Conservation (phyloP, 92 coral and sea anemone genomes). For the Ricordea florida region DNA sequence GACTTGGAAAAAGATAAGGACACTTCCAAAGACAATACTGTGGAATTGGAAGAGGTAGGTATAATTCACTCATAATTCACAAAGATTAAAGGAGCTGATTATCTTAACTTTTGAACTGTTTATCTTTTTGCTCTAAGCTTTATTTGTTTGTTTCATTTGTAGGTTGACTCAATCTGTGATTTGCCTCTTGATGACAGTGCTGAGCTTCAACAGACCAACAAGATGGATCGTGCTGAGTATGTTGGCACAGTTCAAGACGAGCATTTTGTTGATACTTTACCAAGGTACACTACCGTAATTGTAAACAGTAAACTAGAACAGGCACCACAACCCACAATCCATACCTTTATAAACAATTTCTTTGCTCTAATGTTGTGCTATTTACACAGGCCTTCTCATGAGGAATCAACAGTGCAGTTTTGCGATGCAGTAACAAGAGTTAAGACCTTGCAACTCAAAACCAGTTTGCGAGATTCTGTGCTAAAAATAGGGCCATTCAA, state of each 20-base stretch:
- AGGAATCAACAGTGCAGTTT: background rate
- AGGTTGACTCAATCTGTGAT: conserved; percentile 7
- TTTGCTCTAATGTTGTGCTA: background rate
- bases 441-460: background rate
- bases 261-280: background rate
- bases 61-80: no score
- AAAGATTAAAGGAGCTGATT: background rate
- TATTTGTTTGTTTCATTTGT: background rate
- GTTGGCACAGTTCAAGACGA: background rate
- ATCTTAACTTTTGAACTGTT: background rate
- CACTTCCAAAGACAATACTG: no score
- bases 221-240: background rate
- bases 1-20: background rate
- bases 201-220: background rate
- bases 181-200: background rate
- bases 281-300: background rate
- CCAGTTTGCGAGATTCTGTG: background rate
- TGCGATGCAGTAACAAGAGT: background rate
- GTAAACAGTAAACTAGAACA: background rate
- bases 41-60: no score
- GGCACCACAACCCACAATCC: background rate
- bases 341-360: background rate
- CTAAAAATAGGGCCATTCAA: conserved; percentile 12
- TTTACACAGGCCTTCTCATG: background rate
- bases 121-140: no score